Conservation (phyloP, 2,113 vertebrate species). For the Aptenodytes forsteri region DNA sequence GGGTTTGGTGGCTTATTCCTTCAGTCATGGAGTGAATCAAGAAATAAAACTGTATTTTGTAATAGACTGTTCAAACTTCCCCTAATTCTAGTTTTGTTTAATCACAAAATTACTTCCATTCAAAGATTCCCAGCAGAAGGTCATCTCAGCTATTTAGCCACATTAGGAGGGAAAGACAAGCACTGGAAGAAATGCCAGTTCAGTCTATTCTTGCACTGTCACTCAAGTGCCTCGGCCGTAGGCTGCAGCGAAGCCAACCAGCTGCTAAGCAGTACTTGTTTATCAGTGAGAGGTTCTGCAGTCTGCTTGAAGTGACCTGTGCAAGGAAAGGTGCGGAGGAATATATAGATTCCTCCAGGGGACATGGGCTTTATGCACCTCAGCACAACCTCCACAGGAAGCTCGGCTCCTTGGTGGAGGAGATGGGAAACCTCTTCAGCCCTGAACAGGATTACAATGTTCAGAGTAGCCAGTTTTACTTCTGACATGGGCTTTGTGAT, state of each 20-base stretch:
- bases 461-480: neutral
- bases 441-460: neutral
- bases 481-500: neutral
- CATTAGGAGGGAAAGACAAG: neutral
- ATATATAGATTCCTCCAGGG: neutral
- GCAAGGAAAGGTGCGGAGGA: neutral
- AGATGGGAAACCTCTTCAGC: neutral
- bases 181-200: constrained; percentile 1
- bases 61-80: neutral
- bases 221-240: neutral
- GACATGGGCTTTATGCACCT: neutral
- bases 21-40: neutral
- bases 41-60: neutral
- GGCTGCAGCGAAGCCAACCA: neutral
- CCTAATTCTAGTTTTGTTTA: neutral
- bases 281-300: neutral
- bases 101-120: neutral
- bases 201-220: neutral
- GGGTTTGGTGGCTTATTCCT: neutral
- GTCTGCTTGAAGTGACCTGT: neutral
- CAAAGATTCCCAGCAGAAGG: constrained; percentile 11
- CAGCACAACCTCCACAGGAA: neutral
- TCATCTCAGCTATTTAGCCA: neutral
- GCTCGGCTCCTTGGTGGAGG: neutral
- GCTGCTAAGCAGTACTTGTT: neutral